Evolutionary conservation across 1,140 invertebrate genomes (phyloP), one percentile per base, ranked within the genome.

Genomic region (Drosophila persimilis): DNA sequence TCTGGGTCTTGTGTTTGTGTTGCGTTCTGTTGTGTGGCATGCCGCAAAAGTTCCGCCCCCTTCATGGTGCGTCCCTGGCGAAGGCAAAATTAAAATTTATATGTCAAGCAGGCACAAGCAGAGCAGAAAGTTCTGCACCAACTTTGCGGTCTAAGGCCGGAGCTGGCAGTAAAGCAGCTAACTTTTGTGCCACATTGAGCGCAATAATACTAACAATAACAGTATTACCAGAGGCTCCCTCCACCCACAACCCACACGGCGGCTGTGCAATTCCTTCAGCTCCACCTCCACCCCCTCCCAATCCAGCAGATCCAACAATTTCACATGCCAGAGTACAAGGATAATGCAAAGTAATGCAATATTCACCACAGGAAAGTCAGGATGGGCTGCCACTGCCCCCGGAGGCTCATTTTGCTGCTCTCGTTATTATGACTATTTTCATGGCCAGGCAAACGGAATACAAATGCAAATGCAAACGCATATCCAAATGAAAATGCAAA

Each of bases 301-400:
- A 26, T 5, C 4, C 35, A 39, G 11, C 11, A 39, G 35, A 13
- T 13, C 11, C 35, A 39, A 11, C 35, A 39, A 13, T 5, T 13
- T 11, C 35, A 39, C 35, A 39, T 39, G 11, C 35, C 35, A 39
- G 35, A 11, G 62, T 31, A n/a, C 63, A 72, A 70, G 78, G 48
- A 80, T 88, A 81, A 81, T 76, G 64, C 78, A 70, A 79, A 76
- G 63, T 83, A 88, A 88, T 88, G 83, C 70, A 64, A 56, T 72
- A 72, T 83, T 70, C 56, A 67, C 59, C 66, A 58, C 66, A 80
- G 57, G 11, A 51, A 55, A 57, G 53, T 56, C 58, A 13, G 63
- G 56, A 62, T 31, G 31, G 31, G 6, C 6, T 63, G 44, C 45
- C 47, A 6, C 17, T 45, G 70, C 41, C 53, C 46, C 53, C 48